Evolutionary conservation across 2,113 vertebrate genomes (phyloP).

Genomic region (Tricholaema leucomelas): DNA sequence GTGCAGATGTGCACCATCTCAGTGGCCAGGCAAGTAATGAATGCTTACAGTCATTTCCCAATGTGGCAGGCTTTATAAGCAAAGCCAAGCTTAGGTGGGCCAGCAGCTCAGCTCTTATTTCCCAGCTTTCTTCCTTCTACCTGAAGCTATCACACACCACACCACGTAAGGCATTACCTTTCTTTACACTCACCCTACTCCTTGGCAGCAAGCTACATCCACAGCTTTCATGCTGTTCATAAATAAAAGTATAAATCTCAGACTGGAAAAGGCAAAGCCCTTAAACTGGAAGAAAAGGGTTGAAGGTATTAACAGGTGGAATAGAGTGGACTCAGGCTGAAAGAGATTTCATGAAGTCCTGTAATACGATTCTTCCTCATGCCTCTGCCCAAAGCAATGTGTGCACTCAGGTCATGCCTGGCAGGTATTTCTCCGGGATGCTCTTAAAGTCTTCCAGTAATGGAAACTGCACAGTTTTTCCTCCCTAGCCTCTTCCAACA

Average conservation of each 20-base stretch:
- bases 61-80: background rate
- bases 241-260: background rate
- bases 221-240: background rate
- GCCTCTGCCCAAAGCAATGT: background rate
- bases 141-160: background rate
- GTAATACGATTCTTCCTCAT: background rate
- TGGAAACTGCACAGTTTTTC: background rate
- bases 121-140: background rate
- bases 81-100: background rate
- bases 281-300: background rate
- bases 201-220: background rate
- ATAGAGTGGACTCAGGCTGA: background rate
- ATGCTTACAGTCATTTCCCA: background rate
- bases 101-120: background rate
- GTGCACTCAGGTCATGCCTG: background rate
- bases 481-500: background rate
- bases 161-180: background rate
- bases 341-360: background rate
- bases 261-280: background rate
- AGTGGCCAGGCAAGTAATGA: background rate
- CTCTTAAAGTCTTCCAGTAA: background rate
- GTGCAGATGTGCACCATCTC: background rate
- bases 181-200: background rate
- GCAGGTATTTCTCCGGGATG: background rate
- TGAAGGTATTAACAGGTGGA: background rate